Conservation (phyloP, 2,888 invertebrate species). For the Tenthredo distinguenda region DNA sequence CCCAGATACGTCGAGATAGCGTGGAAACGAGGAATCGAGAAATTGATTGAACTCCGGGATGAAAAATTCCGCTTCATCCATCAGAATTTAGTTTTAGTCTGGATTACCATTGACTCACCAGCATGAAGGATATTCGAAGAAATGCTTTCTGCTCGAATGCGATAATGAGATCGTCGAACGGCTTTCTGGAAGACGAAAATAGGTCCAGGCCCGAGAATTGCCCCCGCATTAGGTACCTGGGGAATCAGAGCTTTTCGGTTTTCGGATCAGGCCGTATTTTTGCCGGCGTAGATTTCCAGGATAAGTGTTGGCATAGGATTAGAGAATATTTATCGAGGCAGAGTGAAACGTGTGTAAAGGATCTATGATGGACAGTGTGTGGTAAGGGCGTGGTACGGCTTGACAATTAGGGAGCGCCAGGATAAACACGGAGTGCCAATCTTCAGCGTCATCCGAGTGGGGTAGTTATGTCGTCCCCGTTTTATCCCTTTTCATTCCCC, state of each 20-base stretch:
- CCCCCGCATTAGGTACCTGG: not conserved
- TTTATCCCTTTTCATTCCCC: constrained; percentile 10
- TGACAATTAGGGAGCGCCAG: constrained; percentile 74
- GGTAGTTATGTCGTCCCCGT: constrained; percentile 33
- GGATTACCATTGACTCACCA: not conserved
- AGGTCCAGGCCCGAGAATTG: not conserved
- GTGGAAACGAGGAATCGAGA: not conserved
- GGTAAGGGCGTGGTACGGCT: constrained; percentile 72
- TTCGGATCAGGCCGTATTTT: not conserved
- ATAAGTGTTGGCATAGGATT: constrained; percentile 42
- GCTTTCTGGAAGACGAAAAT: not conserved
- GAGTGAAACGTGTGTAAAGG: constrained; percentile 41
- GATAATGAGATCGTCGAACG: not conserved
- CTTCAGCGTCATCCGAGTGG: constrained; percentile 48
- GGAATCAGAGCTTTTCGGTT: constrained; percentile 14
- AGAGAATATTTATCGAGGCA: constrained; percentile 52
- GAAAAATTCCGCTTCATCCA: not conserved
- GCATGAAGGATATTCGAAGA: not conserved
- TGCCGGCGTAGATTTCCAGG: constrained; percentile 32
- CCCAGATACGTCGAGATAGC: not conserved
- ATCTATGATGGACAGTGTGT: constrained; percentile 67
- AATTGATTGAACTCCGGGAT: not conserved
- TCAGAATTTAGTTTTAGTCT: not conserved
- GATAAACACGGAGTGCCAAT: constrained; percentile 66
- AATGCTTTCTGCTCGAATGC: not conserved